Base-by-base conservation (phyloP, 2,888 invertebrate genomes). In the Pheosia tremula region DNA sequence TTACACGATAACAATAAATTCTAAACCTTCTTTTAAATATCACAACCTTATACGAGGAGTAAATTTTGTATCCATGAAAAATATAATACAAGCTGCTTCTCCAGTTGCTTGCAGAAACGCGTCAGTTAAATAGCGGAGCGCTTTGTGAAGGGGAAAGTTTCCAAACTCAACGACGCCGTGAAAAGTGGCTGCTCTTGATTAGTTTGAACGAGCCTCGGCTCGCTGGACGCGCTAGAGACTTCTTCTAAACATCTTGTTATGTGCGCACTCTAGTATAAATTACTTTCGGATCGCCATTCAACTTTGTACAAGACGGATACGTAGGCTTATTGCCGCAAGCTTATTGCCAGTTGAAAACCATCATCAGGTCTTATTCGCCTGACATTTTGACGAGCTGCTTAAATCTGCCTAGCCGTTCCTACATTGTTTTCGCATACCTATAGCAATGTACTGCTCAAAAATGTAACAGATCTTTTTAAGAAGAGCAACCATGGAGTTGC, bases 161-260 rank as follows among this genome's bases (percentile, higher is more conserved):
- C 56, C 57, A 13, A 73, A 75, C 57, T 67, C 57, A 43, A 59
- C 60, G 60, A 68, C 60, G 55, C 63, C 59, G 58, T 69, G 65
- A 64, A 64, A 69, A 78, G 65, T 72, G 64, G 56, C 52, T 55
- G 66, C 66, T 69, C 56, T 69, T 73, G 73, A 75, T 77, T 71
- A 73, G 71, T 73, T 73, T 64, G 61, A 71, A 69, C 58, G 71
- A 69, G 65, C 56, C 24, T 2, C 24, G 55, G 38, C 59, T 64
- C 64, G 63, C 60, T 64, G 67, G 68, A 65, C 62, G 66, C 66
- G 61, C 36, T 59, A 61, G 52, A 47, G 59, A 65, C 62, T 68
- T 64, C 58, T 64, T 61, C 57, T 58, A 58, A 64, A 61, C 57
- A 62, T 50, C 63, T 72, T 64, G 66, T 64, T 64, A 66, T 63